Conservation (phyloP, 2,113 vertebrate species). For the Toxotes jaculatrix region DNA sequence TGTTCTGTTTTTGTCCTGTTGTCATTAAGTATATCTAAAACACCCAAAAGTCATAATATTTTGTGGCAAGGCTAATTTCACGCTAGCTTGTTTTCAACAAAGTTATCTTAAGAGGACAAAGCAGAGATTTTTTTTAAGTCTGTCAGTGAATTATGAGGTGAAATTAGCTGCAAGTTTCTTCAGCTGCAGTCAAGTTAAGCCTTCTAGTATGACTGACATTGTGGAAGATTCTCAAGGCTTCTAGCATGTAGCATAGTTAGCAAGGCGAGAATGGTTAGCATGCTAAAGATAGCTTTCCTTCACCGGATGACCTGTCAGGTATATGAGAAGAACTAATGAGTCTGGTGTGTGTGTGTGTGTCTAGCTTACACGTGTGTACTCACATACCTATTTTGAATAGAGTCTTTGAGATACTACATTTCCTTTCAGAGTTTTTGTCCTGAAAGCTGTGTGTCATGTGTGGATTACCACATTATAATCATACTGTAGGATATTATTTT, state of each 20-base stretch:
- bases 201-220: conserved; percentile 7
- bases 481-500: too few relatives aligned
- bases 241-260: conserved; percentile 34
- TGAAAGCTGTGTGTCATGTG: background rate
- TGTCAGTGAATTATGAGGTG: background rate
- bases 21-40: background rate
- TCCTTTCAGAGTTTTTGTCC: background rate
- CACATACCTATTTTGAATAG: background rate
- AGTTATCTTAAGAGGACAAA: background rate
- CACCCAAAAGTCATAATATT: background rate
- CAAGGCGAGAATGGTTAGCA: conserved; percentile 51
- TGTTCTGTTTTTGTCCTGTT: background rate
- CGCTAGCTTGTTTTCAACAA: background rate
- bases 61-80: background rate
- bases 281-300: conserved; percentile 64
- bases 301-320: conserved; percentile 35
- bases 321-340: conserved; percentile 54
- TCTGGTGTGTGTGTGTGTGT: background rate
- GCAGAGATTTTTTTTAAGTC: background rate
- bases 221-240: conserved; percentile 7
- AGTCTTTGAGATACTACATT: background rate
- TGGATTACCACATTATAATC: background rate
- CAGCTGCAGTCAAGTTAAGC: background rate
- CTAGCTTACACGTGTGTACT: background rate
- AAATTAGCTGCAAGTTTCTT: background rate